Evolutionary conservation across 2,113 vertebrate genomes (phyloP), one percentile per base, ranked within the genome.

Genomic region (Periophthalmodon schlosseri): DNA sequence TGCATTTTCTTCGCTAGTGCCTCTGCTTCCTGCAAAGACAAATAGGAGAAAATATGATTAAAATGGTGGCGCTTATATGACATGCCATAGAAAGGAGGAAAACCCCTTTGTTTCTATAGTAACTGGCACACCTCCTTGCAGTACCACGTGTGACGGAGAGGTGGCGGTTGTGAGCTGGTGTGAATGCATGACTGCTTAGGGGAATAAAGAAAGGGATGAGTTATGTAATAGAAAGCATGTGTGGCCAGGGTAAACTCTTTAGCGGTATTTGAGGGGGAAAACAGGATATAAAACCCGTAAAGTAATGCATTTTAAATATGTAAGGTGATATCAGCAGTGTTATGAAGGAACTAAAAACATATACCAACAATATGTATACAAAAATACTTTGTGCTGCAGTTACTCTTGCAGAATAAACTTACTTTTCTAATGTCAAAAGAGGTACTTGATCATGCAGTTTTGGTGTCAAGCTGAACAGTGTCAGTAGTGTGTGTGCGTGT

Each of bases 21-120:
- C 75, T 92, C 92, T 0, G 93, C 93, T 76, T 94, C 94, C 94
- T 94, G 89, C 64, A 69, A 68, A 78, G 60, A 76, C 63, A 79
- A n/a, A 77, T 24, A 68, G 47, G 68, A 39, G 2, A 28, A 24
- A 24, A 24, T 50, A 70, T 52, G 39, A 74, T 77, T 85, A 88
- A 90, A 84, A 91, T 76, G 77, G 81, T 78, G 74, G 66, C 79
- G 72, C 74, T 68, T 85, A 47, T 72, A 56, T 70, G 64, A 56
- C 44, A 28, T 78, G 69, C 54, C 69, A 77, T 34, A 50, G 57
- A 70, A 72, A 60, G 64, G 39, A 75, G 82, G 81, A 87, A 84
- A 86, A 14, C 77, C 84, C 82, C 83, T 67, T 73, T 84, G 82
- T 89, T 86, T 83, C 83, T 78, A 90, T 85, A 79, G 87, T 70